These are phyloP conservation scores for Philaethria dido DNA, from an alignment of 2,888 invertebrate genomes.

Conservation along the genomic window DNA sequence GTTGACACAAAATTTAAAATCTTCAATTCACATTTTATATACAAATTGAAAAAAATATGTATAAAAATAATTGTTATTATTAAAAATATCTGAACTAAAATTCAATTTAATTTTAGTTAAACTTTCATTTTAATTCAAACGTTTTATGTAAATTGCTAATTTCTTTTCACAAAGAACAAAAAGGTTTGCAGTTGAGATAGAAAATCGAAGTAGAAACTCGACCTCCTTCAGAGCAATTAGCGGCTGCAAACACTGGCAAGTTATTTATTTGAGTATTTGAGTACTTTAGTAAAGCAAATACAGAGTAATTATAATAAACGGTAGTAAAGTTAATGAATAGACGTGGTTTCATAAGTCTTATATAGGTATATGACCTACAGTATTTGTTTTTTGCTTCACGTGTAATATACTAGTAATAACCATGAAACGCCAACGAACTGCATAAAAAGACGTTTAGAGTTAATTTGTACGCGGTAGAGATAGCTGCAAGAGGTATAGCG, in stretches of 20 bases:
- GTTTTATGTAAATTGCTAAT: constrained; percentile 23
- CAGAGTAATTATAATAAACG: neutral
- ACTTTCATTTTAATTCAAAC: neutral
- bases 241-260: constrained; percentile 22
- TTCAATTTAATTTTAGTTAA: neutral
- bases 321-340: neutral
- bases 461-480: too few species aligned
- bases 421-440: too few species aligned
- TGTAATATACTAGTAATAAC: too few species aligned
- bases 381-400: too few species aligned
- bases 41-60: too few species aligned
- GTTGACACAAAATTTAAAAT: too few species aligned
- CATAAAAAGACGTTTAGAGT: too few species aligned
- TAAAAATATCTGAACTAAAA: neutral
- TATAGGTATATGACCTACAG: too few species aligned
- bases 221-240: constrained; percentile 36
- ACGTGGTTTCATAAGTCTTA: too few species aligned
- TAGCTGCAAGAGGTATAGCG: too few species aligned
- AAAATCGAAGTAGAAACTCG: constrained; percentile 33
- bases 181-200: constrained; percentile 34
- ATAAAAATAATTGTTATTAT: neutral
- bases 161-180: constrained; percentile 23
- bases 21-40: too few species aligned
- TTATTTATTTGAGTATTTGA: constrained; percentile 20
- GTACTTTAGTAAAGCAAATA: constrained; percentile 1